These are phyloP conservation scores for Peromyscus polionotus DNA, from an alignment of 2,113 vertebrate species.

Conservation along the genomic window DNA sequence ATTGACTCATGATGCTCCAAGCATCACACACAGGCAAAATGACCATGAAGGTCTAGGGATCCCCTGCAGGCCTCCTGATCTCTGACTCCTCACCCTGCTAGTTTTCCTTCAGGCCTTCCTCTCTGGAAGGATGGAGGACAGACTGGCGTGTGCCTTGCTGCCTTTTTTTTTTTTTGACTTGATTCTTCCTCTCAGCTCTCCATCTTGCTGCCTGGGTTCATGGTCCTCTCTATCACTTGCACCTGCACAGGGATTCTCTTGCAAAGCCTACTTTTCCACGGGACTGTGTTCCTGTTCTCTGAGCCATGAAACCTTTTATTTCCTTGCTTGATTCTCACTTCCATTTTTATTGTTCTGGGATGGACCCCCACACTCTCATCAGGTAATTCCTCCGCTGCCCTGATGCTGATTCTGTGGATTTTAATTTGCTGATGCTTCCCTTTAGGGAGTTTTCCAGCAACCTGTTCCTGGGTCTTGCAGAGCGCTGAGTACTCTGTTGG, in stretches of 20 bases:
- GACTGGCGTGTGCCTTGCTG: conserved; percentile 51
- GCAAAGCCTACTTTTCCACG: conserved; percentile 68
- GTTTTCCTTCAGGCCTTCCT: background rate
- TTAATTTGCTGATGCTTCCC: conserved; percentile 81
- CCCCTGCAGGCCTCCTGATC: fast-evolving
- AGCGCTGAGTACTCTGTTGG: conserved; percentile 77
- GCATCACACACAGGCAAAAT: background rate
- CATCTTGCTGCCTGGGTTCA: conserved; percentile 58
- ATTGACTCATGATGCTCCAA: background rate
- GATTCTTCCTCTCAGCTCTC: conserved; percentile 56
- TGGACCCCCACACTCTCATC: conserved; percentile 54
- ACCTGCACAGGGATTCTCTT: conserved; percentile 42
- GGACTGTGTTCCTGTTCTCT: background rate
- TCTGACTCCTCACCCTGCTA: background rate
- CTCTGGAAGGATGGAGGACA: background rate
- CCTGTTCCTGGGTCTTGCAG: conserved; percentile 65
- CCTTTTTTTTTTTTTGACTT: conserved; percentile 76
- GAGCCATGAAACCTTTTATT: conserved; percentile 62
- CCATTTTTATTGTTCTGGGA: conserved; percentile 52
- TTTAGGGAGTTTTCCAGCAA: conserved; percentile 79
- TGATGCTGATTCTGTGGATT: conserved; percentile 75
- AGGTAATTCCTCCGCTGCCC: conserved; percentile 71
- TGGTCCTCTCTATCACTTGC: conserved; percentile 65
- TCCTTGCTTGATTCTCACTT: background rate
- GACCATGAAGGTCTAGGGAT: background rate